Evolutionary conservation across 2,113 vertebrate genomes (phyloP), one percentile per base, ranked within the genome.

Genomic region (Phainopepla nitens): DNA sequence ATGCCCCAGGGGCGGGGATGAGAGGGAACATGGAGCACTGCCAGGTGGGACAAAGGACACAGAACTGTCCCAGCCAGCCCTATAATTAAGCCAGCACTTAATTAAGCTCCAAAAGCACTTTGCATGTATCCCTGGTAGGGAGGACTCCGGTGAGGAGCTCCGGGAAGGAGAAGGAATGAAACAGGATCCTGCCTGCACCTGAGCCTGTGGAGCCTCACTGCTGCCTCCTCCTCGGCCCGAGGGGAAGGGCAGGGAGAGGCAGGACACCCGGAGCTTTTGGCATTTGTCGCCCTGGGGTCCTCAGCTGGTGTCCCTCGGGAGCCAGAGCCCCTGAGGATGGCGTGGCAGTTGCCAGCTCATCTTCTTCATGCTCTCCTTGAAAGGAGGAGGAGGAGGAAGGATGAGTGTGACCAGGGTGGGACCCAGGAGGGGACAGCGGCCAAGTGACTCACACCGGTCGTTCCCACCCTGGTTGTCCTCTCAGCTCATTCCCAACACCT

Each of bases 381-480:
- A 53, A 42, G 22, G 12, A 69, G 49, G 44, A 69, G 57, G 60
- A 86, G 70, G 65, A 44, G 8, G 31, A 57, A 86, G 70, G 65
- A 44, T 9, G 31, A 57, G 60, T 2, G 27, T 49, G 58, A 73
- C 20, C 60, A 49, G 77, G 44, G 23, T 49, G 65, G 65, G 76
- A 86, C 33, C 22, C 16, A 1, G 58, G 16, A 51, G 58, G 58
- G 49, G 31, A 78, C 8, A 9, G 12, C 0, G 5, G 36, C 42
- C 62, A 33, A 60, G 28, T 12, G 6, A 58, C 49, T 80, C 62
- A 73, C 54, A 39, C 10, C 0, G 0, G 41, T 35, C 0, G 0
- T 44, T 62, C 31, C 47, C 49, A 50, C 31, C 24, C 70, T 11
- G 5, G 4, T 9, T 91, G 75, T 44, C 22, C 66, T 11, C 60